Conservation (phyloP, 2,797 vertebrate species). For the Oophaga sylvatica region DNA sequence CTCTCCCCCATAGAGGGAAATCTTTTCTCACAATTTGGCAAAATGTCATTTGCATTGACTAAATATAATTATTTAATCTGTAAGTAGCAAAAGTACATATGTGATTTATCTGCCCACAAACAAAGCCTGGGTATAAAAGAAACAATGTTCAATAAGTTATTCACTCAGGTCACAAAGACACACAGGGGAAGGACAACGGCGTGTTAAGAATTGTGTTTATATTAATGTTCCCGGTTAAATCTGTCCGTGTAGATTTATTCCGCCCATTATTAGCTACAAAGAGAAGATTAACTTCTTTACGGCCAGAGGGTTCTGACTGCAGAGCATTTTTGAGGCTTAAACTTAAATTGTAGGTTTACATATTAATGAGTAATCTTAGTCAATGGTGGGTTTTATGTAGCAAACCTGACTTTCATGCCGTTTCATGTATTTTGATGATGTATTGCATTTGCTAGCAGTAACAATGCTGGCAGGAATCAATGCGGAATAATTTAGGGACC, state of each 20-base stretch:
- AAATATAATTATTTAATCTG: constrained; percentile 48
- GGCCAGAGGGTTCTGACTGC: constrained; percentile 30
- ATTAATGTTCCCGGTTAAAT: constrained; percentile 44
- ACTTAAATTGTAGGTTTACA: constrained; percentile 22
- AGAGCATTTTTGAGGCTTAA: constrained; percentile 6
- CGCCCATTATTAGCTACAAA: constrained; percentile 32
- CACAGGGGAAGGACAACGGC: constrained; percentile 47
- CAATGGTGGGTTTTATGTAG: constrained; percentile 43
- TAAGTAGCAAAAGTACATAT: constrained; percentile 42
- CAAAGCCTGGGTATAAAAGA: constrained; percentile 4
- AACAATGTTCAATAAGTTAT: constrained; percentile 50
- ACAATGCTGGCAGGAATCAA: not conserved
- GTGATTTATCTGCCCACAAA: constrained; percentile 44
- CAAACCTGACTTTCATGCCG: constrained; percentile 27
- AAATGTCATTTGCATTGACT: constrained; percentile 18
- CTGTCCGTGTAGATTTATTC: constrained; percentile 46
- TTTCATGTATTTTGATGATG: constrained; percentile 15
- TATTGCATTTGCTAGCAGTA: not conserved
- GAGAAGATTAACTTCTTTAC: constrained; percentile 46
- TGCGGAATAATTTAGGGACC: not conserved
- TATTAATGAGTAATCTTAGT: constrained; percentile 46
- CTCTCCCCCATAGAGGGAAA: constrained; percentile 1
- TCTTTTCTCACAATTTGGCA: constrained; percentile 63
- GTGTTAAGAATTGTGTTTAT: constrained; percentile 50
- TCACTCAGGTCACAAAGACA: constrained; percentile 51